Evolutionary conservation across 1,140 invertebrate genomes (phyloP), one percentile per base, ranked within the genome.

Genomic region (Drosophila tropicalis): DNA sequence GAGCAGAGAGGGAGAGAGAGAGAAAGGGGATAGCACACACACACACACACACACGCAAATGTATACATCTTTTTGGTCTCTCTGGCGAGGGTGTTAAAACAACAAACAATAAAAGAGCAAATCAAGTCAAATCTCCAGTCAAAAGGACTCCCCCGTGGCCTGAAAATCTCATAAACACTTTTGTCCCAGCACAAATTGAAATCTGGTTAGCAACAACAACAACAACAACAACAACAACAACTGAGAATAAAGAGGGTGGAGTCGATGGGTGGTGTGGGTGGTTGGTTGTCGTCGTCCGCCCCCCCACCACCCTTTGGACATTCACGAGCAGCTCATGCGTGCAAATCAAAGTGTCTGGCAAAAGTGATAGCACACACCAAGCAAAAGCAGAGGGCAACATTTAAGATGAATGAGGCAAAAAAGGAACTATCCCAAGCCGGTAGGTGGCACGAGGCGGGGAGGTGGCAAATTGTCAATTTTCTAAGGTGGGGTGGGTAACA

Each of bases 81-180:
- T 63, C 54, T 57, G 51, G 76, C 19, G 83, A 71, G 83, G 79
- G 76, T 68, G 83, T 70, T 60, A 39, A 51, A 60, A 41, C 61
- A 61, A 72, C 56, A 61, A 17, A 56, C 60, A 67, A 62, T 32
- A 51, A 25, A 41, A 73, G 72, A 44, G 51, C 72, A 65, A 61
- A 67, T 39, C 64, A 66, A 19, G 17, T 41, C 64, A 54, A 54
- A 55, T 65, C 65, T 70, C 60, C 41, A 36, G 76, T 67, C 83
- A 76, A 79, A 76, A 76, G 81, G 72, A 72, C 76, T 58, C 79
- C 36, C 54, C 70, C 62, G 68, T 68, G 76, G 75, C 57, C 64
- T 67, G 36, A 87, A 29, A 86, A 90, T 90, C 81, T 89, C 89
- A 91, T 91, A 87, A 91, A 91, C 83, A 90, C 87, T 90, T 75